Percentiles rank a stretch among this genome's conserved stretches.
phyloP scores from a whole-genome alignment of 2,888 invertebrate species.

The Tetranychus piercei region DNA sequence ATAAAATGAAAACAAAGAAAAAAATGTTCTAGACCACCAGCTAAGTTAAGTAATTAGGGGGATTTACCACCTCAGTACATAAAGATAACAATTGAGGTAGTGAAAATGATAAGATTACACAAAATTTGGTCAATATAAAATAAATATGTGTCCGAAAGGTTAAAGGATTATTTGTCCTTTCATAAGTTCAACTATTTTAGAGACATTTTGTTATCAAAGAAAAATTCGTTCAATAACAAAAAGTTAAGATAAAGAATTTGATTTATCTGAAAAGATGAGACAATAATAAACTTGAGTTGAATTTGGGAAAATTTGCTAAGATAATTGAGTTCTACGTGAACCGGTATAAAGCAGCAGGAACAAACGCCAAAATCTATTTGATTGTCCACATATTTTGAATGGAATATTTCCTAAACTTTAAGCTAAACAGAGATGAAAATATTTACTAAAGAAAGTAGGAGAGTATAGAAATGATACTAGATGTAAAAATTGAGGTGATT shows the following conservation, averaged over 20 bases:
- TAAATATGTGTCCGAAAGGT: neutral
- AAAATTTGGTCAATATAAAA: neutral
- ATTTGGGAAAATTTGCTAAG: neutral
- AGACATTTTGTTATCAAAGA: neutral
- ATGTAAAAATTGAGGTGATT: neutral
- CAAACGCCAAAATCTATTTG: neutral
- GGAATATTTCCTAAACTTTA: neutral
- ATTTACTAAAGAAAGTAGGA: neutral
- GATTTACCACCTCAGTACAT: neutral
- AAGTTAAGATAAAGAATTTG: neutral
- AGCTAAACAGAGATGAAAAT: neutral
- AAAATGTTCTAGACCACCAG: neutral
- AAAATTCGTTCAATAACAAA: neutral
- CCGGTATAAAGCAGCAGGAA: neutral
- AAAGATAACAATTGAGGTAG: neutral
- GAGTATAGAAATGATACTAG: neutral
- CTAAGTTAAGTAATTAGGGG: conserved; percentile 4
- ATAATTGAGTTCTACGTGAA: neutral
- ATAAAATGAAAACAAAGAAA: neutral
- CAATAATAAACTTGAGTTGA: neutral
- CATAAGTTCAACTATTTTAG: too few relatives aligned
- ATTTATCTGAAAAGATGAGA: neutral
- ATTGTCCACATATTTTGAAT: neutral
- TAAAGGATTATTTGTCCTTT: too few relatives aligned
- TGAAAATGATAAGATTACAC: neutral